These are phyloP conservation scores for Elaphurus davidianus DNA, from an alignment of 2,113 vertebrate genomes.

Conservation along the genomic window DNA sequence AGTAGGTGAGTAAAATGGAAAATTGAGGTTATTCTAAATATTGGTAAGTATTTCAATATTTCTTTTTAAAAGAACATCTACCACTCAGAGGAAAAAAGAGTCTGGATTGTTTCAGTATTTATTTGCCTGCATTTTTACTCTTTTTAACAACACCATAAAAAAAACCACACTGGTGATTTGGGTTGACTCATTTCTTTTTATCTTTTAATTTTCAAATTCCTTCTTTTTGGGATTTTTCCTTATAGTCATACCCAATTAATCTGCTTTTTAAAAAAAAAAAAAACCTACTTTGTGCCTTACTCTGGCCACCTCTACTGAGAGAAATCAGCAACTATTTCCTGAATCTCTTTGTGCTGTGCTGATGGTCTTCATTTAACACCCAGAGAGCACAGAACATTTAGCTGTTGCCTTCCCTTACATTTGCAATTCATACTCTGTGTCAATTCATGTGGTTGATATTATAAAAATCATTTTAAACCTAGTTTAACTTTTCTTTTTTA, in stretches of 20 bases:
- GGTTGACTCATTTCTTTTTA: not conserved
- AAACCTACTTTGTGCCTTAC: not conserved
- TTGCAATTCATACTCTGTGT: slow-evolving; percentile 75
- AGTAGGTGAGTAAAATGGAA: not conserved
- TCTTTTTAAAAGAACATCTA: not conserved
- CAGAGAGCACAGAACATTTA: slow-evolving; percentile 56
- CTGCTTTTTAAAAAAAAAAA: not conserved
- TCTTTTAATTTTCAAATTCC: not conserved
- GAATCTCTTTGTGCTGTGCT: not conserved
- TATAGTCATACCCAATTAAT: not conserved
- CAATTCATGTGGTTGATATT: slow-evolving; percentile 71
- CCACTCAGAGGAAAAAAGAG: not conserved
- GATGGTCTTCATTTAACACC: slow-evolving; percentile 49
- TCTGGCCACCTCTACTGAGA: slow-evolving; percentile 15
- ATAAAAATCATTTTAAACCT: slow-evolving; percentile 77
- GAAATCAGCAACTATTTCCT: slow-evolving; percentile 32
- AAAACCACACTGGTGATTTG: not conserved
- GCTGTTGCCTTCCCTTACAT: slow-evolving; percentile 68
- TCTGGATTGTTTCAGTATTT: not conserved
- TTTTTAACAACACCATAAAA: not conserved
- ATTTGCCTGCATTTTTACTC: not conserved
- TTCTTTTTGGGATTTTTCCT: not conserved
- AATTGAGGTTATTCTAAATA: not conserved
- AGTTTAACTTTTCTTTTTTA: slow-evolving; percentile 78
- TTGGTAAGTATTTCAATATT: not conserved